A percentile compares a stretch with the other conserved stretches of the same genome.
phyloP scores from a whole-genome alignment of 2,113 vertebrate genomes.

The Platichthys stellatus region DNA sequence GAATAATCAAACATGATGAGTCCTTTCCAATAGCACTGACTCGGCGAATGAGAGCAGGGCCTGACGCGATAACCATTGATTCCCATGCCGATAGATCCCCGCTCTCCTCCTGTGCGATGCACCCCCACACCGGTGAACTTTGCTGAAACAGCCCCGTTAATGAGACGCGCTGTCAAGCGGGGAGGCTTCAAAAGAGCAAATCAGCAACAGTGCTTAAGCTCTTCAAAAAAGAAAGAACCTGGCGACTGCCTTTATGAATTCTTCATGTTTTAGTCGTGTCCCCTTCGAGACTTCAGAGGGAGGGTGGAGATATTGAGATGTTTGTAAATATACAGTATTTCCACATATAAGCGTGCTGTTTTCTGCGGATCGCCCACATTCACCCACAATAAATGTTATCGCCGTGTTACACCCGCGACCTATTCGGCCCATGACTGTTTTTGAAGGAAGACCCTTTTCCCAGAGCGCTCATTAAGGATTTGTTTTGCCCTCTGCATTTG shows the following conservation, averaged over 20 bases:
- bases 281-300: slow-evolving; percentile 46
- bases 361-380: slow-evolving; percentile 6
- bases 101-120: slow-evolving; percentile 47
- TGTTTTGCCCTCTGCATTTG: slow-evolving; percentile 25
- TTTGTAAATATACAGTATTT: slow-evolving; percentile 26
- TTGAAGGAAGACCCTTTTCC: slow-evolving; percentile 19
- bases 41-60: slow-evolving; percentile 41
- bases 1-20: slow-evolving; percentile 53
- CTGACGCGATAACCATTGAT: slow-evolving; percentile 75
- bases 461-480: slow-evolving; percentile 33
- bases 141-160: slow-evolving; percentile 59
- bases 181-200: slow-evolving; percentile 66
- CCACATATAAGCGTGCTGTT: slow-evolving; percentile 17
- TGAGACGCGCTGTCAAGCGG: slow-evolving; percentile 66
- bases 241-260: slow-evolving; percentile 41
- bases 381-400: slow-evolving; percentile 36
- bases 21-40: slow-evolving; percentile 45
- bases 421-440: slow-evolving; percentile 28
- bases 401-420: slow-evolving; percentile 14
- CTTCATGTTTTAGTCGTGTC: slow-evolving; percentile 56
- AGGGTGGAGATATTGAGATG: slow-evolving; percentile 40
- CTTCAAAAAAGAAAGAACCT: slow-evolving; percentile 38
- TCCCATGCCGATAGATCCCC: slow-evolving; percentile 65
- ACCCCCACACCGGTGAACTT: slow-evolving; percentile 29
- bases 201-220: slow-evolving; percentile 48